A percentile compares a stretch with the other conserved stretches of the same genome.
Conservation (phyloP, 1,140 invertebrate genomes). For the Cotesia typhae region DNA sequence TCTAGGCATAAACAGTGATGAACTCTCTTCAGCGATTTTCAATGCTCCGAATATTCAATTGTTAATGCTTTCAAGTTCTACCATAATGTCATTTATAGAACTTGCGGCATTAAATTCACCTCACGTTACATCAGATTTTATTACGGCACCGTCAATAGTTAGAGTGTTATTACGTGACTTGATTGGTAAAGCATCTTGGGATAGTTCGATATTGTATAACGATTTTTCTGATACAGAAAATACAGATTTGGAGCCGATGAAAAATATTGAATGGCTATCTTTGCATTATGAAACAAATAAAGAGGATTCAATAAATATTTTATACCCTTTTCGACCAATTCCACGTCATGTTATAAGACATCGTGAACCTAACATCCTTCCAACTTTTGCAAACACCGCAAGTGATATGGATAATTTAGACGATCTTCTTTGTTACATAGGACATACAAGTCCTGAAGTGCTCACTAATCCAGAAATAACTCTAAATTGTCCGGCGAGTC, state of each 20-base stretch:
- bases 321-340: conserved; percentile 38
- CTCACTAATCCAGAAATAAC: conserved; percentile 74
- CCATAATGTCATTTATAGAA: conserved; percentile 92
- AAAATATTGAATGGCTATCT: conserved; percentile 40
- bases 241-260: conserved; percentile 43
- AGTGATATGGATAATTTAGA: conserved; percentile 92
- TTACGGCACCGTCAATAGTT: conserved; percentile 75
- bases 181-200: conserved; percentile 97
- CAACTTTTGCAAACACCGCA: conserved; percentile 82
- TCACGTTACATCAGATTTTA: conserved; percentile 78
- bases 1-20: conserved; percentile 75
- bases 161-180: conserved; percentile 89
- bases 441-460: conserved; percentile 91
- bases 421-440: conserved; percentile 90
- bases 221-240: conserved; percentile 63
- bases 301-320: conserved; percentile 32
- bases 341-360: conserved; percentile 76
- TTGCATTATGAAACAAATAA: conserved; percentile 44
- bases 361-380: conserved; percentile 76
- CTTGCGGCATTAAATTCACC: conserved; percentile 86
- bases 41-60: conserved; percentile 89
- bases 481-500: conserved; percentile 76
- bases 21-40: conserved; percentile 82
- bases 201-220: conserved; percentile 88
- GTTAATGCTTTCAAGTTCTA: conserved; percentile 84